These are phyloP conservation scores for Troides aeacus DNA, from an alignment of 2,888 invertebrate genomes.

Conservation along the genomic window DNA sequence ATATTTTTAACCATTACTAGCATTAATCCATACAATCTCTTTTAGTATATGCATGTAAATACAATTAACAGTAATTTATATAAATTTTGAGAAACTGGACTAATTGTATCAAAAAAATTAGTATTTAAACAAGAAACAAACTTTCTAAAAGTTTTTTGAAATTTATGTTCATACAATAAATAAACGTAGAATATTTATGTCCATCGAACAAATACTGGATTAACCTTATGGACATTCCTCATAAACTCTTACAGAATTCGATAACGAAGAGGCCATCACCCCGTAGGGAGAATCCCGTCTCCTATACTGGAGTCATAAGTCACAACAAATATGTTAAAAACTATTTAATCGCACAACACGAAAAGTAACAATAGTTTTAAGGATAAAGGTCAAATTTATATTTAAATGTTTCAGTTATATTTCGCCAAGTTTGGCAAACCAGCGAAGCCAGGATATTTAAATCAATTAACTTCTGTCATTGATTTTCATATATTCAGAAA, in stretches of 20 bases:
- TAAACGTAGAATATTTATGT: slow-evolving; percentile 1
- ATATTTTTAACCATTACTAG: too few species aligned
- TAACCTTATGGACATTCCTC: slow-evolving; percentile 1
- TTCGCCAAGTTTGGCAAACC: neutral
- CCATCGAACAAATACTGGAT: neutral
- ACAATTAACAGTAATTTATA: too few species aligned
- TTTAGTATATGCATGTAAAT: too few species aligned
- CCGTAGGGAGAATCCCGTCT: neutral
- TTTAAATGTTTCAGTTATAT: neutral
- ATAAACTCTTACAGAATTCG: slow-evolving; percentile 2
- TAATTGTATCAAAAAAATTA: too few species aligned
- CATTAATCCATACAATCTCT: too few species aligned
- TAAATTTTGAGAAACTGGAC: too few species aligned
- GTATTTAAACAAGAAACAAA: too few species aligned
- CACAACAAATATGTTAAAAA: neutral
- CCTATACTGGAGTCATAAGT: neutral
- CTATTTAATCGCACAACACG: neutral
- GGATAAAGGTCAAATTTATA: too few species aligned
- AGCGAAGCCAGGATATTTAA: neutral
- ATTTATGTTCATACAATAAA: too few species aligned
- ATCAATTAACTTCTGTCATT: neutral
- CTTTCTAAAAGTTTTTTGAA: too few species aligned
- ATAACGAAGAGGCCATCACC: slow-evolving; percentile 5
- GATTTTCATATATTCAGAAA: neutral
- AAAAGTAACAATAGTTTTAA: neutral